A percentile compares a stretch with the other conserved stretches of the same genome.
Evolutionary conservation across 2,888 invertebrate genomes (phyloP).

Genomic region (Bimastos eiseni): DNA sequence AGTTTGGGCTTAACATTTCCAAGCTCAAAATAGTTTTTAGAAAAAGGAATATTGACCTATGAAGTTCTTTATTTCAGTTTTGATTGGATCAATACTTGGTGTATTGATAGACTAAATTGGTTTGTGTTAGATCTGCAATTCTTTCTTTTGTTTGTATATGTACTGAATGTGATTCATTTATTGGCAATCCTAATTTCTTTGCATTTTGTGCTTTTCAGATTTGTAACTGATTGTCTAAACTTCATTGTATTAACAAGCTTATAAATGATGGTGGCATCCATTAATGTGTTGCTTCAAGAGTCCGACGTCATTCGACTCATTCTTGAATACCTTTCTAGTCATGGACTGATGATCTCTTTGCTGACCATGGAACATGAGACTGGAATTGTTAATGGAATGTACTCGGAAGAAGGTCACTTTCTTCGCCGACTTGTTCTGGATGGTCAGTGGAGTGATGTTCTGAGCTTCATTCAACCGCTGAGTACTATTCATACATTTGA

Average conservation of each 20-base stretch:
- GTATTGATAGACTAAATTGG: neutral
- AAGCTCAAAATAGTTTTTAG: too few relatives aligned
- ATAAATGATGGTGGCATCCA: neutral
- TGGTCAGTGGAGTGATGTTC: conserved; percentile 16
- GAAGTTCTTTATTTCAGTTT: too few relatives aligned
- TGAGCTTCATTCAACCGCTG: conserved; percentile 17
- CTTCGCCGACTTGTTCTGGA: conserved; percentile 15
- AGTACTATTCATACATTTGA: conserved; percentile 7
- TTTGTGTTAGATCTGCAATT: neutral
- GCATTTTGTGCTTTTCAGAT: neutral
- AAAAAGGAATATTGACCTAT: too few relatives aligned
- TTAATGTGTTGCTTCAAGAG: conserved; percentile 16
- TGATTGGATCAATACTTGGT: neutral
- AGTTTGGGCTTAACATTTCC: too few relatives aligned
- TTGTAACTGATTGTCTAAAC: neutral
- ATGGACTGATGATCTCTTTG: neutral
- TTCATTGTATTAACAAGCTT: neutral
- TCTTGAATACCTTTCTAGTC: conserved; percentile 22
- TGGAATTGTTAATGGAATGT: conserved; percentile 13
- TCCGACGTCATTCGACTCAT: conserved; percentile 10
- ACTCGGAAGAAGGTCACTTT: conserved; percentile 23
- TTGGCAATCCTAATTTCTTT: neutral
- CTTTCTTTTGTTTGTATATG: neutral
- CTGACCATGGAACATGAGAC: neutral
- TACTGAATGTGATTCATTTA: neutral